Conservation (phyloP, 2,888 invertebrate species). For the Rhagonycha lutea region DNA sequence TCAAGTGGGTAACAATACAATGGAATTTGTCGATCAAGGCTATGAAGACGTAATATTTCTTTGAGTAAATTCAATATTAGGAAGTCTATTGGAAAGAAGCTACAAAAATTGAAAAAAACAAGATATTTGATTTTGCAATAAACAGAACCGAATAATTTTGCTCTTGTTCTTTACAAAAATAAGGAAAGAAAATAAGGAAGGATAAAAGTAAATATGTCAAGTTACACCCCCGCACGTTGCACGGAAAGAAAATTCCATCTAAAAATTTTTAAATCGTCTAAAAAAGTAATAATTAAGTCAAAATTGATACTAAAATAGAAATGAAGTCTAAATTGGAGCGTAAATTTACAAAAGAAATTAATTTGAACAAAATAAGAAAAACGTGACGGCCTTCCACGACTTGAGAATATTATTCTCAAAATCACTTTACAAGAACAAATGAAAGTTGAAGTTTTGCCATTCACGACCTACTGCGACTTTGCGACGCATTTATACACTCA, state of each 20-base stretch:
- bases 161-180: background rate
- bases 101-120: background rate
- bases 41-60: background rate
- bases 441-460: constrained; percentile 27
- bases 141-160: background rate
- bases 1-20: background rate
- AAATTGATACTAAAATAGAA: background rate
- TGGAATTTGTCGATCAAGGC: background rate
- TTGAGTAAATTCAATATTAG: background rate
- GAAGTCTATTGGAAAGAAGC: background rate
- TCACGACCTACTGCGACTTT: constrained; percentile 24
- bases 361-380: constrained; percentile 9
- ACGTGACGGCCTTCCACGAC: constrained; percentile 8
- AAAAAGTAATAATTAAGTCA: background rate
- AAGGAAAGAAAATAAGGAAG: background rate
- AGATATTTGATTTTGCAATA: background rate
- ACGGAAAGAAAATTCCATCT: background rate
- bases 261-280: background rate
- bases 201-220: background rate
- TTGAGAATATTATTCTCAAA: constrained; percentile 24
- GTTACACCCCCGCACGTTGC: background rate
- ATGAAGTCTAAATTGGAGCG: constrained; percentile 11
- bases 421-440: constrained; percentile 29
- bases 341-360: constrained; percentile 20
- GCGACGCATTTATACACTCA: constrained; percentile 20